Evolutionary conservation across 2,113 vertebrate genomes (phyloP), one percentile per base, ranked within the genome.

Genomic region (Falcunculus frontatus): DNA sequence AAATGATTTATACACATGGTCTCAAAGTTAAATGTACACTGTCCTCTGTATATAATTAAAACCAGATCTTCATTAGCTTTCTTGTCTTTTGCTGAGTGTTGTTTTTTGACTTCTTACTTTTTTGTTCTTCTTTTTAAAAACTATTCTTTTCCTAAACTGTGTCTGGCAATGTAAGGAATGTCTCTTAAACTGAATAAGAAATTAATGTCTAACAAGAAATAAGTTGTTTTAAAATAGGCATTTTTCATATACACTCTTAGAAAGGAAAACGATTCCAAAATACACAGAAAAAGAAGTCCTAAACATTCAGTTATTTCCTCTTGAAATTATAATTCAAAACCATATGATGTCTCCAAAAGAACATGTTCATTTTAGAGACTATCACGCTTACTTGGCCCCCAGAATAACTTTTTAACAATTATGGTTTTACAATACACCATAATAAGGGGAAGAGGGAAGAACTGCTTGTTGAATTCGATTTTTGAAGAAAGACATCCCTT

Each of bases 1-100:
- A 77, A 89, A 14, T 21, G 2, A 72, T 47, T 79, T 79, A 23
- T 46, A 30, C 3, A 15, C 18, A 35, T 0, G 0, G 0, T 60
- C 9, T 23, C n/a, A 11, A 53, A 57, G 9, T 76, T 50, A 68
- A 82, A 75, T 16, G 27, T 13, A 32, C 6, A 9, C 4, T 47
- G 4, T 39, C 39, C n/a, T 46, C 57, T 50, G 7, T 32, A 35
- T 32, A 13, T 11, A 50, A 72, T 6, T 68, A 57, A 89, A 86
- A 64, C 6, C 10, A 10, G 17, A 47, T 11, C 11, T 81, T 73
- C 5, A 44, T 76, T 18, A 69, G 30, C 41, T 4, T 70, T 81
- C 23, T 81, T 72, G 9, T 55, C 33, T 53, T 84, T 81, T 32
- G 19, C 7, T 30, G 10, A n/a, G 39, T 42, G 30, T 30, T 64